These are phyloP conservation scores for Aviceda subcristata DNA, from an alignment of 2,113 vertebrate genomes.

Conservation along the genomic window DNA sequence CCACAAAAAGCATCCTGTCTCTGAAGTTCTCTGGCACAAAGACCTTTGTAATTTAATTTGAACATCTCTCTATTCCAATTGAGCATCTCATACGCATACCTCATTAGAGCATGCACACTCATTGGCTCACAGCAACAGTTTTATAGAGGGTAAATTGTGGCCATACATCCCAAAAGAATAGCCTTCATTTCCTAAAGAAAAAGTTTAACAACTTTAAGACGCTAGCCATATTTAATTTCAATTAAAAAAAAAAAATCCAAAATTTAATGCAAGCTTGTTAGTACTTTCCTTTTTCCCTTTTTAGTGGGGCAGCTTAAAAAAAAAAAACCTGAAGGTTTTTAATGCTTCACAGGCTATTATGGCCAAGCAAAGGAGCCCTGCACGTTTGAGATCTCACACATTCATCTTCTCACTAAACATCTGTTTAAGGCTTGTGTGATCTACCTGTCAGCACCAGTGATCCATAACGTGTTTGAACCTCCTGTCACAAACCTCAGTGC, in stretches of 20 bases:
- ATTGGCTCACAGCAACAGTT: neutral
- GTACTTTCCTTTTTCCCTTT: conserved; percentile 14
- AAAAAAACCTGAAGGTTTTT: neutral
- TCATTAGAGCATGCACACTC: neutral
- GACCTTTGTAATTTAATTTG: neutral
- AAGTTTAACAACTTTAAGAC: conserved; percentile 14
- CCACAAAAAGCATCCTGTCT: neutral
- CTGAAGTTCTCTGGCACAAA: neutral
- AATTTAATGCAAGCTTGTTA: conserved; percentile 42
- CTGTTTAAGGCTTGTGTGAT: conserved; percentile 79
- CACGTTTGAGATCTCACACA: conserved; percentile 59
- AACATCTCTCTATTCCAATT: neutral
- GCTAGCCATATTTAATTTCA: neutral
- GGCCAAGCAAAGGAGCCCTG: conserved; percentile 52
- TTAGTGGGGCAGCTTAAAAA: neutral
- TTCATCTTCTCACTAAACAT: conserved; percentile 78
- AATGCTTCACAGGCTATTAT: conserved; percentile 59
- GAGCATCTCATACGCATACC: neutral
- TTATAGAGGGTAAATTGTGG: neutral
- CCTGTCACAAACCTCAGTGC: conserved; percentile 70
- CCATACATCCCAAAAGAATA: neutral
- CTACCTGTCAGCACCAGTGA: conserved; percentile 77
- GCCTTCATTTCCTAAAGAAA: neutral
- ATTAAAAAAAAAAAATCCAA: neutral
- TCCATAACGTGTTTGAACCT: conserved; percentile 74